Conservation (phyloP, 2,888 invertebrate species). For the Drosophila stalkeri region DNA sequence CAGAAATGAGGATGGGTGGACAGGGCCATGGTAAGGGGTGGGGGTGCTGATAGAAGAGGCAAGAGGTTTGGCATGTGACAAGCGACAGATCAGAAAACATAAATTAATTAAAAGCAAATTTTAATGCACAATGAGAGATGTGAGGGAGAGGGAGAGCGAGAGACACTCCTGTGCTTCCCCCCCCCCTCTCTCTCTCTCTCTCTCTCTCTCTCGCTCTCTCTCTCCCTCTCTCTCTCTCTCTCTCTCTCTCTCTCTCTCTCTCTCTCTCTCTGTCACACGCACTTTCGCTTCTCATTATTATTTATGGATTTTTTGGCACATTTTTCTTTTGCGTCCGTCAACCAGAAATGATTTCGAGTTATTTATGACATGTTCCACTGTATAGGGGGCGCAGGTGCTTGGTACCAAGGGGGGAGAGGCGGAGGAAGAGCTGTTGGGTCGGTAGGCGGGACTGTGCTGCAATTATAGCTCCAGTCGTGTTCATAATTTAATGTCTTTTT, state of each 20-base stretch:
- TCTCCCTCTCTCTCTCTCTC: not conserved
- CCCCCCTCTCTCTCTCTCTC: not conserved
- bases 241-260: not conserved
- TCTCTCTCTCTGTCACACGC: not conserved
- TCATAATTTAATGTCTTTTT: constrained; percentile 72
- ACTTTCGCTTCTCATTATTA: constrained; percentile 40
- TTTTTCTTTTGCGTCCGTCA: constrained; percentile 44
- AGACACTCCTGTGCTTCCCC: not conserved
- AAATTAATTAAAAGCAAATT: constrained; percentile 68
- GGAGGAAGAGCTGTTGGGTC: not conserved
- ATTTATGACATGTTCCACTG: constrained; percentile 58
- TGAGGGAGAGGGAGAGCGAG: not conserved
- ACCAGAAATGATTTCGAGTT: constrained; percentile 51
- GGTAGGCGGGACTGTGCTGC: not conserved
- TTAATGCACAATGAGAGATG: constrained; percentile 34
- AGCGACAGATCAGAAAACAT: constrained; percentile 42
- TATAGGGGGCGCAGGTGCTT: constrained; percentile 5
- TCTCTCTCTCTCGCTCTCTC: not conserved
- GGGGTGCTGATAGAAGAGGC: not conserved
- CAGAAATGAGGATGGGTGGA: not conserved
- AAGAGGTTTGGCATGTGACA: constrained; percentile 9
- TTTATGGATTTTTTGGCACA: constrained; percentile 69
- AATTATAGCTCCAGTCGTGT: constrained; percentile 27
- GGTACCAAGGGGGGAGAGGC: not conserved
- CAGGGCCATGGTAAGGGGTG: not conserved